Base-by-base conservation (phyloP, 2,113 vertebrate genomes). In the Ellobius talpinus region DNA sequence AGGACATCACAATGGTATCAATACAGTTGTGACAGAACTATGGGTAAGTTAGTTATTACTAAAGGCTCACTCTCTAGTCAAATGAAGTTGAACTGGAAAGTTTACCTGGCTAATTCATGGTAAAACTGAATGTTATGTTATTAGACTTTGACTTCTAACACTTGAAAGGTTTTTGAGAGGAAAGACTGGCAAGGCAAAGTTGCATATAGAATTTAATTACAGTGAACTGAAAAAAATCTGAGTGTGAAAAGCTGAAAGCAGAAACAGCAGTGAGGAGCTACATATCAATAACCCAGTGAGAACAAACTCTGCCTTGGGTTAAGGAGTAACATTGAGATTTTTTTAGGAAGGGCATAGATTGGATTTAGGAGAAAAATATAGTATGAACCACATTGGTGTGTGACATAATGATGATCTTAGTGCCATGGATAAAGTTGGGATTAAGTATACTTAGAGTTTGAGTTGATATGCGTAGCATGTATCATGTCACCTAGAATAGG, bases 321-420 rank as follows among this genome's bases (percentile, higher is more conserved):
- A 42, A 58, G 50, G 13, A 76, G 24, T 26, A 52, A 73, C 19
- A 11, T 2, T 12, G 52, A 16, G 10, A n/a, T 21, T 47, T 77
- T 31, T 36, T 76, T 31, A 89, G 45, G 79, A 92, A 39, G 4
- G 42, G 0, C 45, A 50, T 31, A 19, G n/a, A 16, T 3, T 65
- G 31, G 50, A 77, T 79, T 78, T 76, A 70, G 39, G 73, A 65
- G 10, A 26, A 31, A 94, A 94, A 73, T 2, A 39, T 16, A 85
- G 74, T 58, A 73, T 81, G 79, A 95, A 93, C 7, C 39, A 52
- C 42, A n/a, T 26, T 63, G 61, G 45, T 66, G 39, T 96, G 66
- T 58, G 66, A 50, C 63, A 88, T 73, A 88, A 81, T 10, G 52
- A 91, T 93, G 81, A 92, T 29, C 3, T 86, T 63, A 95, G 89